Evolutionary conservation across 2,113 vertebrate genomes (phyloP).

Genomic region (Dromiciops gliroides): DNA sequence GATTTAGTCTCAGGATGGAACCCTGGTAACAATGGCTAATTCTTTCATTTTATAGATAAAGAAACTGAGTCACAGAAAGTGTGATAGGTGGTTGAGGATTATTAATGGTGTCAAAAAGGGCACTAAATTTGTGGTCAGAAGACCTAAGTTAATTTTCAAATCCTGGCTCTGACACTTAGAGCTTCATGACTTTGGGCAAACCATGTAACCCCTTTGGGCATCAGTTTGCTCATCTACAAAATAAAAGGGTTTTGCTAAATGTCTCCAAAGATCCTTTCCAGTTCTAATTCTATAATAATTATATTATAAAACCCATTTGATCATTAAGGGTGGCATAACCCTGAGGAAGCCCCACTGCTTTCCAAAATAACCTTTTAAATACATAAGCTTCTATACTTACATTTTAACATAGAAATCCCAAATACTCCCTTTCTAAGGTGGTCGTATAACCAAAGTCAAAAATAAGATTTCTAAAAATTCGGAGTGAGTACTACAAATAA

Average conservation of each 20-base stretch:
- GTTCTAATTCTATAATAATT: background rate
- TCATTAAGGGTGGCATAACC: background rate
- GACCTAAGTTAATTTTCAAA: background rate
- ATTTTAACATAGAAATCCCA: background rate
- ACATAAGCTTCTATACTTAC: background rate
- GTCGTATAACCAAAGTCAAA: background rate
- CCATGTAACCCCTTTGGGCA: background rate
- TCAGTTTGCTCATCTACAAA: background rate
- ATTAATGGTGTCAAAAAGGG: background rate
- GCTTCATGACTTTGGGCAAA: background rate
- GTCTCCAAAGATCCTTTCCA: background rate
- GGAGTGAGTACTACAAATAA: background rate
- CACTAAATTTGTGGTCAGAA: background rate
- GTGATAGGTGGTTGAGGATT: background rate
- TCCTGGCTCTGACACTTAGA: background rate
- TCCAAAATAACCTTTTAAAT: no score
- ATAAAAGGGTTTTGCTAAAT: background rate
- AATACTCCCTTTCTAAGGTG: background rate
- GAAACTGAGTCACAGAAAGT: no score
- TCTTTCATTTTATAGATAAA: background rate
- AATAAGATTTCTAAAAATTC: background rate
- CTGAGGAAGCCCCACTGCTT: background rate
- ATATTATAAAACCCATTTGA: background rate
- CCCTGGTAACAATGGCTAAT: no score
- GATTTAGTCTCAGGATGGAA: background rate